Evolutionary conservation across 2,888 invertebrate genomes (phyloP).

Genomic region (Desoria tigrina): DNA sequence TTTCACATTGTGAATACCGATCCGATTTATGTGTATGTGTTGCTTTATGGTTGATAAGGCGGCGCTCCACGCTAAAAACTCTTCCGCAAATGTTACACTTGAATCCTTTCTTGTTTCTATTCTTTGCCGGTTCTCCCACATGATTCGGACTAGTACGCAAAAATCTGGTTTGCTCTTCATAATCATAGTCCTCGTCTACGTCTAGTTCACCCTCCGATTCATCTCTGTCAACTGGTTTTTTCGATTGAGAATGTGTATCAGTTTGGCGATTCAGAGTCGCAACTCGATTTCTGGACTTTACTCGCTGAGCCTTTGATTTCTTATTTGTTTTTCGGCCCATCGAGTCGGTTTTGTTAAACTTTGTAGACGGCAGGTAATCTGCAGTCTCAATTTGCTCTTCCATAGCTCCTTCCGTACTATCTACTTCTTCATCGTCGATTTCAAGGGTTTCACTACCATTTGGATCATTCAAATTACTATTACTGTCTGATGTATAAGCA

Average conservation of each 20-base stretch:
- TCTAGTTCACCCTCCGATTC: background rate
- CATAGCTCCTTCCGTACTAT: too few species aligned
- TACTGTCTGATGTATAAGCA: too few species aligned
- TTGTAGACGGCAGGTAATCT: too few species aligned
- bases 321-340: too few species aligned
- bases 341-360: too few species aligned
- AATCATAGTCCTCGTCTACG: background rate
- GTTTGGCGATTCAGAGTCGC: background rate
- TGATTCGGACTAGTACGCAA: background rate
- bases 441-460: too few species aligned
- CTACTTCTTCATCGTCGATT: too few species aligned
- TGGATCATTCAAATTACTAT: too few species aligned
- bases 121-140: background rate
- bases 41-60: conserved; percentile 38
- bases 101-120: conserved; percentile 23
- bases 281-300: background rate
- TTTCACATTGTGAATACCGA: conserved; percentile 39
- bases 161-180: background rate
- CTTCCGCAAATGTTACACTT: conserved; percentile 37
- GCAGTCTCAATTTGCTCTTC: too few species aligned
- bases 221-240: background rate
- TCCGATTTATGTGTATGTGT: conserved; percentile 29
- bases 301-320: too few species aligned
- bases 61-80: conserved; percentile 35
- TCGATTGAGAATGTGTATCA: too few species aligned